A percentile compares a stretch with the other conserved stretches of the same genome.
phyloP scores from a whole-genome alignment of 2,797 vertebrate genomes.

The Fistularia tabacaria region DNA sequence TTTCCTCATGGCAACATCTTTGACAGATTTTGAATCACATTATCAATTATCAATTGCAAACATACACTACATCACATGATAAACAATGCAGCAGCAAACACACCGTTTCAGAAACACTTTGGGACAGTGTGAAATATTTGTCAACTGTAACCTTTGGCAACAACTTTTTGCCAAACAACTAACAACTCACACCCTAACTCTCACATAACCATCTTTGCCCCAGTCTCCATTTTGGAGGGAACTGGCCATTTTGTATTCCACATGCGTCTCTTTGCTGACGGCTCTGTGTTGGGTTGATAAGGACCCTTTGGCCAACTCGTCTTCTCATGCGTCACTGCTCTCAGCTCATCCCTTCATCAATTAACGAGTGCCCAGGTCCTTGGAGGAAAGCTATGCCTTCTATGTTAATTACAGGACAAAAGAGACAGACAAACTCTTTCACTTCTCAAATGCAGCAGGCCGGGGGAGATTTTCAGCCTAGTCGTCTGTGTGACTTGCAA shows the following conservation, averaged over 20 bases:
- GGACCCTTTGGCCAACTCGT: slow-evolving; percentile 39
- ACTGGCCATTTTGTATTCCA: slow-evolving; percentile 37
- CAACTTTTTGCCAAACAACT: neutral
- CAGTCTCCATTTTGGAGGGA: slow-evolving; percentile 21
- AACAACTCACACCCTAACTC: slow-evolving; percentile 5
- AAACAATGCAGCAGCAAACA: no score
- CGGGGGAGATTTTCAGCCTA: slow-evolving; percentile 13
- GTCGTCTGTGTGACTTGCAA: neutral
- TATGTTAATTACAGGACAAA: slow-evolving; percentile 62
- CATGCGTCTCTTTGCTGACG: slow-evolving; percentile 21
- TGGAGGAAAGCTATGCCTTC: slow-evolving; percentile 46
- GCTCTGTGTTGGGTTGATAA: slow-evolving; percentile 63
- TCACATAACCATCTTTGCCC: slow-evolving; percentile 11
- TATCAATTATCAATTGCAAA: neutral
- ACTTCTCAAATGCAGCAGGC: slow-evolving; percentile 27
- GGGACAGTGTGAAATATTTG: neutral
- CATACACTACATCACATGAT: no score
- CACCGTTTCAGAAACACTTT: neutral
- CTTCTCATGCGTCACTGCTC: slow-evolving; percentile 40
- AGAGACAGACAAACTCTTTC: slow-evolving; percentile 29
- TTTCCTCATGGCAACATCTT: slow-evolving; percentile 14
- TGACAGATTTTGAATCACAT: slow-evolving; percentile 21
- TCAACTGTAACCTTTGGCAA: slow-evolving; percentile 11
- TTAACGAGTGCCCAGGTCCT: slow-evolving; percentile 53
- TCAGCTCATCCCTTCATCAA: slow-evolving; percentile 53